Evolutionary conservation across 2,888 invertebrate species (phyloP).

Genomic region (Cabera pusaria): DNA sequence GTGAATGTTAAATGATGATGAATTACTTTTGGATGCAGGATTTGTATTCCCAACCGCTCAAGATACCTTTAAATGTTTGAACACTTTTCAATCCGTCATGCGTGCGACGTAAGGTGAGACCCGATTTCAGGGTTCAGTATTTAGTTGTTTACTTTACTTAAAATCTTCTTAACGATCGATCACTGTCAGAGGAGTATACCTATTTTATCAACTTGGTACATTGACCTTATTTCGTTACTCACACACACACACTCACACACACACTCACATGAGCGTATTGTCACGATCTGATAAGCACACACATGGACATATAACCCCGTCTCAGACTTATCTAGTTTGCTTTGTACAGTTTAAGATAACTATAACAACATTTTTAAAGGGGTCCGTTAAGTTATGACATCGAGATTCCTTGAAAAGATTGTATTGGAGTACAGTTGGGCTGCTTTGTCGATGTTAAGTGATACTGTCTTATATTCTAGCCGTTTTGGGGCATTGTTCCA

Average conservation of each 20-base stretch:
- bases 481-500: no score
- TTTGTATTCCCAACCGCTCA: not conserved
- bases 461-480: no score
- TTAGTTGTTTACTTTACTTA: conserved; percentile 69
- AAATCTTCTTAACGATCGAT: conserved; percentile 74
- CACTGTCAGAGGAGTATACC: conserved; percentile 68
- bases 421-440: no score
- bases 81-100: conserved; percentile 49
- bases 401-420: conserved; percentile 5
- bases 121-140: conserved; percentile 59
- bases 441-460: no score
- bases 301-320: conserved; percentile 35
- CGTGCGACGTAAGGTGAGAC: conserved; percentile 60
- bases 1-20: no score
- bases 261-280: conserved; percentile 46
- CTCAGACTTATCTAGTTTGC: conserved; percentile 64
- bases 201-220: conserved; percentile 63
- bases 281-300: conserved; percentile 61
- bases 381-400: conserved; percentile 8
- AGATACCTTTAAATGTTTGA: conserved; percentile 15
- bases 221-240: conserved; percentile 68
- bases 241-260: conserved; percentile 56
- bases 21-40: no score
- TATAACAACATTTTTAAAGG: conserved; percentile 21
- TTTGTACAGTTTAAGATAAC: conserved; percentile 51